A percentile compares a stretch with the other conserved stretches of the same genome.
Conservation (phyloP, 1,140 invertebrate species). For the Spodoptera litura region DNA sequence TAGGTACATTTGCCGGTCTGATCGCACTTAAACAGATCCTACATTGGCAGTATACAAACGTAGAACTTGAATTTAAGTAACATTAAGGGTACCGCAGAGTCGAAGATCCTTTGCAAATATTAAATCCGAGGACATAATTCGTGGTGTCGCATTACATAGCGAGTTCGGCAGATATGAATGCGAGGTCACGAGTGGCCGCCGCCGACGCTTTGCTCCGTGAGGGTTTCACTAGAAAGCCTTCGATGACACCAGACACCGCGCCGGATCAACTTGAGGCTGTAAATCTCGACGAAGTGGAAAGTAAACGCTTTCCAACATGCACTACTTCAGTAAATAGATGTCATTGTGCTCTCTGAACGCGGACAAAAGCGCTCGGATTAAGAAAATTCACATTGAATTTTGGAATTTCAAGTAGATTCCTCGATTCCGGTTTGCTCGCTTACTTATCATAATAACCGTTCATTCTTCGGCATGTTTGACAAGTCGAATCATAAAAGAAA, state of each 20-base stretch:
- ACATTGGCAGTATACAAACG: background rate
- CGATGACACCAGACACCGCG: constrained; percentile 65
- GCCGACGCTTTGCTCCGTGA: constrained; percentile 45
- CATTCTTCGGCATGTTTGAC: constrained; percentile 40
- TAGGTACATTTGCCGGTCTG: too few species aligned
- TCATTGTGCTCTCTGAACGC: constrained; percentile 34
- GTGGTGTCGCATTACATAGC: constrained; percentile 22
- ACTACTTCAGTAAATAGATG: constrained; percentile 40
- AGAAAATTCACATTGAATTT: constrained; percentile 12
- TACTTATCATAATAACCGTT: constrained; percentile 36
- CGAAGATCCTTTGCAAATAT: constrained; percentile 5
- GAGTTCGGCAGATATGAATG: constrained; percentile 59
- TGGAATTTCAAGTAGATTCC: constrained; percentile 6
- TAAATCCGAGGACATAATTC: constrained; percentile 18
- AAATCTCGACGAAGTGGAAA: constrained; percentile 67
- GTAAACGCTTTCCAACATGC: constrained; percentile 58
- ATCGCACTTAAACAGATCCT: background rate
- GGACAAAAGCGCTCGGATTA: constrained; percentile 5
- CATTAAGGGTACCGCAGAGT: background rate
- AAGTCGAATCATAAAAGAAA: constrained; percentile 50
- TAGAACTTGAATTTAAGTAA: constrained; percentile 10
- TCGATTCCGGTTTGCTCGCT: constrained; percentile 12
- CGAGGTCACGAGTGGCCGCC: constrained; percentile 59
- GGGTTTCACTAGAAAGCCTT: constrained; percentile 74
- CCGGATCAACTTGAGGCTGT: constrained; percentile 60